Conservation (phyloP, 2,888 invertebrate genomes). For the Aphodius sticticus region DNA sequence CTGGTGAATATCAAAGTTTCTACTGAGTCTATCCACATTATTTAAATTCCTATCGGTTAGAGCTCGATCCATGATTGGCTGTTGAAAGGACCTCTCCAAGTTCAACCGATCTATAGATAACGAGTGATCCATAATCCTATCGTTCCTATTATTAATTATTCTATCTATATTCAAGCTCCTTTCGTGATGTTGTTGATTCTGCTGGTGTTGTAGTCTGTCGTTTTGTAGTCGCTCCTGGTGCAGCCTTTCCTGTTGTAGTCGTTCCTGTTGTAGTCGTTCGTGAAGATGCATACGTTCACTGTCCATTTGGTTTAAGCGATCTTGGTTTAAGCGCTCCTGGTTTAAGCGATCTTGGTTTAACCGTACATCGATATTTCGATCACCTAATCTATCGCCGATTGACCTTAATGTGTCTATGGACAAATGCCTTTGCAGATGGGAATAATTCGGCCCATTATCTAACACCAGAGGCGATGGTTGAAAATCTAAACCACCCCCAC, state of each 20-base stretch:
- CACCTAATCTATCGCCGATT: constrained; percentile 58
- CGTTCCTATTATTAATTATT: constrained; percentile 48
- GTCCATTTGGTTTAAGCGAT: constrained; percentile 28
- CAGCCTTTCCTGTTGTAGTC: constrained; percentile 52
- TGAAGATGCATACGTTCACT: constrained; percentile 19
- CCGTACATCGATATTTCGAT: constrained; percentile 57
- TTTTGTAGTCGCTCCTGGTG: constrained; percentile 41
- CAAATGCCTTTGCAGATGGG: constrained; percentile 54
- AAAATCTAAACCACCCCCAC: constrained; percentile 59
- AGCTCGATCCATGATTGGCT: constrained; percentile 50
- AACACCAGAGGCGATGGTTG: constrained; percentile 57
- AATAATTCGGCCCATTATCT: constrained; percentile 55
- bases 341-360: constrained; percentile 52
- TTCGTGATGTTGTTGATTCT: constrained; percentile 54
- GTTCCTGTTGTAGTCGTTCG: constrained; percentile 49
- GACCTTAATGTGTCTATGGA: constrained; percentile 59
- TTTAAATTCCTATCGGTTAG: constrained; percentile 55
- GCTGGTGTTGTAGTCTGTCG: constrained; percentile 50
- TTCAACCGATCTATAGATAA: constrained; percentile 51
- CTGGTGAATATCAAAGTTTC: constrained; percentile 42
- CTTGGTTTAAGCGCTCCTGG: constrained; percentile 35
- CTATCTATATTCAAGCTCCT: constrained; percentile 52
- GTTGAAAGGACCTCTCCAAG: constrained; percentile 52
- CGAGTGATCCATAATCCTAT: constrained; percentile 43
- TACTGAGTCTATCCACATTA: constrained; percentile 41